phyloP scores from a whole-genome alignment of 2,113 vertebrate genomes.

The Marcusenius ussheri region DNA sequence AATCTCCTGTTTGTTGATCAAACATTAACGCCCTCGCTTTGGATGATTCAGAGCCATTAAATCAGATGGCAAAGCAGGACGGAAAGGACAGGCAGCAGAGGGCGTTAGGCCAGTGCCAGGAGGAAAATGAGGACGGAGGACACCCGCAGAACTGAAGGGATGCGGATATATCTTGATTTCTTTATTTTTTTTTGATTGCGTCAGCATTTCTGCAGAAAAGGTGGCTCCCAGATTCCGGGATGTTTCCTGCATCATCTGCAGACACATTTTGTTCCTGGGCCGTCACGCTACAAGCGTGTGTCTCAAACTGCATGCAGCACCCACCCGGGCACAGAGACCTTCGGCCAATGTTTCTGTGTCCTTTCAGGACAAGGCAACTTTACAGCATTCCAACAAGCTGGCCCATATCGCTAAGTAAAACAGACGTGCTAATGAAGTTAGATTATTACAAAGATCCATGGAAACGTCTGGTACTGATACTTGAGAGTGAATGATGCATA shows the following conservation, averaged over 20 bases:
- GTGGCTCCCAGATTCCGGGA: neutral
- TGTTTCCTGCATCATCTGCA: neutral
- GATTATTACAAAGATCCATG: neutral
- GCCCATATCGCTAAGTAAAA: neutral
- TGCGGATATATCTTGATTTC: neutral
- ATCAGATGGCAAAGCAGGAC: neutral
- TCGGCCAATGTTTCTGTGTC: neutral
- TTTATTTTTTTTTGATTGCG: neutral
- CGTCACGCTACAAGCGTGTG: neutral
- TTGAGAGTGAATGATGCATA: neutral
- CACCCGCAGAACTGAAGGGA: neutral
- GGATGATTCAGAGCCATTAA: neutral
- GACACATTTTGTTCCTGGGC: neutral
- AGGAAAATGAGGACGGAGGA: neutral
- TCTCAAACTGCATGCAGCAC: neutral
- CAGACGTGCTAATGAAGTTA: neutral
- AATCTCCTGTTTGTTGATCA: neutral
- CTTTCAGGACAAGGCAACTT: neutral
- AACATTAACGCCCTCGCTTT: neutral
- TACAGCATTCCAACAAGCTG: neutral
- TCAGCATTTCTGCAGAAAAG: neutral
- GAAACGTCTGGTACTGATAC: neutral
- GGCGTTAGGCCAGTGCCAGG: neutral
- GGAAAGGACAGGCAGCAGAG: neutral
- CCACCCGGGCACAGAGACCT: neutral